Conservation (phyloP, 2,797 vertebrate species). For the Syndactyla subalaris region DNA sequence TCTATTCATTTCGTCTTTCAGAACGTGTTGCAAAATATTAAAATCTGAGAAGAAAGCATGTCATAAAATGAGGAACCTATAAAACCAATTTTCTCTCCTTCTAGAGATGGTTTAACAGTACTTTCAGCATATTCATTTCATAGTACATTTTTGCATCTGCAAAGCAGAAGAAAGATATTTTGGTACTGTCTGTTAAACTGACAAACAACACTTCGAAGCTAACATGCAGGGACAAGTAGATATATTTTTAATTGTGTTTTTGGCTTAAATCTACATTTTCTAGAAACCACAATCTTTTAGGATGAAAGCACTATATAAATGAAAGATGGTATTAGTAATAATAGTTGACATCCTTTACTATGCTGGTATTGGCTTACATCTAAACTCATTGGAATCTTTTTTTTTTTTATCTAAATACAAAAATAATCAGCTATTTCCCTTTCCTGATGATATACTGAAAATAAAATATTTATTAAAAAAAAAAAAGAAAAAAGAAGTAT, state of each 20-base stretch:
- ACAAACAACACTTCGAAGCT: constrained; percentile 54
- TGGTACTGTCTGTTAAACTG: constrained; percentile 51
- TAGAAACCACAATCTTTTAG: constrained; percentile 55
- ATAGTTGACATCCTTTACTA: constrained; percentile 46
- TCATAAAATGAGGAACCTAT: constrained; percentile 63
- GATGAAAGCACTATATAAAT: constrained; percentile 60
- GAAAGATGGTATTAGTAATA: constrained; percentile 64
- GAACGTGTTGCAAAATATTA: constrained; percentile 65
- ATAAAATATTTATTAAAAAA: constrained; percentile 46
- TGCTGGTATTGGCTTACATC: constrained; percentile 18
- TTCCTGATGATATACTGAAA: neutral
- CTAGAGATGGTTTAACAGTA: constrained; percentile 62
- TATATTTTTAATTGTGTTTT: constrained; percentile 70
- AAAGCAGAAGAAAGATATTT: constrained; percentile 45
- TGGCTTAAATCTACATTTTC: constrained; percentile 59
- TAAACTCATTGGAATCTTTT: constrained; percentile 2
- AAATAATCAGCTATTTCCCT: constrained; percentile 39
- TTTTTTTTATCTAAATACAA: constrained; percentile 64
- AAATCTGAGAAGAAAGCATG: constrained; percentile 58
- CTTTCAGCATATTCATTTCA: constrained; percentile 55
- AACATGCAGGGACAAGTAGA: constrained; percentile 48
- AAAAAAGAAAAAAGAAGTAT: neutral
- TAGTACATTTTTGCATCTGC: constrained; percentile 41
- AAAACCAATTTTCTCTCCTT: constrained; percentile 65
- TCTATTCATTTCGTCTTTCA: constrained; percentile 63